These are phyloP conservation scores for Orchesellides sinensis DNA, from an alignment of 2,888 invertebrate species.

Conservation along the genomic window DNA sequence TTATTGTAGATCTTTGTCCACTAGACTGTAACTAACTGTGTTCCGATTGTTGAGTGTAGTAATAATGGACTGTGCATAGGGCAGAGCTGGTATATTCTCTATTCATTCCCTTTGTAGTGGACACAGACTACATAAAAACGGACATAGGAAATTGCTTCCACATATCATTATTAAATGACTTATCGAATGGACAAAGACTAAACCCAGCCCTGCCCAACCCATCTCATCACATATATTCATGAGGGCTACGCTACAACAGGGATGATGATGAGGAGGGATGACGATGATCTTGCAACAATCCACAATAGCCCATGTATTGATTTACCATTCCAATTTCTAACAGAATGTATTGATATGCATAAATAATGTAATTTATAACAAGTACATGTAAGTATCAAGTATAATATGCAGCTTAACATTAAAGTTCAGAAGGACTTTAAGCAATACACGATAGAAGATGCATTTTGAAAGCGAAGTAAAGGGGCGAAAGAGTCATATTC, in stretches of 20 bases:
- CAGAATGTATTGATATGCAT: not conserved
- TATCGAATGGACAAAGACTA: slow-evolving; percentile 46
- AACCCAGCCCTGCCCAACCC: slow-evolving; percentile 60
- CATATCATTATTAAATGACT: slow-evolving; percentile 58
- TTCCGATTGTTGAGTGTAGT: slow-evolving; percentile 47
- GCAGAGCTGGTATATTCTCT: slow-evolving; percentile 2
- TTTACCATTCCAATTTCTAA: slow-evolving; percentile 6
- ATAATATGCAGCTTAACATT: no score
- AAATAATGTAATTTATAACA: no score
- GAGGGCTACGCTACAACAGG: no score
- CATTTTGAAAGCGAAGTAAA: no score
- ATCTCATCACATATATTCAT: slow-evolving; percentile 61
- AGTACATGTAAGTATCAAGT: no score
- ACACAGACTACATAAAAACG: not conserved
- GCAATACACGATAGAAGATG: no score
- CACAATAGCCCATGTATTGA: slow-evolving; percentile 15
- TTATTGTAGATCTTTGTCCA: slow-evolving; percentile 59
- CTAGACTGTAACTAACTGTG: slow-evolving; percentile 60
- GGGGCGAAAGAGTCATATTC: no score
- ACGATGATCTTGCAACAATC: slow-evolving; percentile 59
- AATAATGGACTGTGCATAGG: slow-evolving; percentile 18
- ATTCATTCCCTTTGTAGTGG: slow-evolving; percentile 3
- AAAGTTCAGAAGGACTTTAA: no score
- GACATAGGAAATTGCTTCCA: slow-evolving; percentile 51
- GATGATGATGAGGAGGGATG: no score